Evolutionary conservation across 2,888 invertebrate species (phyloP).

Genomic region (Tetheella fluctuosa): DNA sequence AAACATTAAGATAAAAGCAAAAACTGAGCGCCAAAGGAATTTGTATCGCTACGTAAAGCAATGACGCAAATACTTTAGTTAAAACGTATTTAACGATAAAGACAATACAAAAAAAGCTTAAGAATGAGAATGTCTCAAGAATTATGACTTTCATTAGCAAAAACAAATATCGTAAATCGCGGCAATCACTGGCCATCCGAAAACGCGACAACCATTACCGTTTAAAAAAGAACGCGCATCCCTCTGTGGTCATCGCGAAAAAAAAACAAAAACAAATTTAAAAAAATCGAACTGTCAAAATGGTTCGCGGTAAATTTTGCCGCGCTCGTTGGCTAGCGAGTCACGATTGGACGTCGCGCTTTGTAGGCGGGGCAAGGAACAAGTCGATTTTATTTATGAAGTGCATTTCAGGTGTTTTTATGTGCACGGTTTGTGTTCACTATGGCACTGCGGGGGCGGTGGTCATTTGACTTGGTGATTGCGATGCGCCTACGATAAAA

Average conservation of each 20-base stretch:
- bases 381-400: slow-evolving; percentile 77
- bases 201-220: slow-evolving; percentile 67
- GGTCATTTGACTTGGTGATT: slow-evolving; percentile 64
- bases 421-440: slow-evolving; percentile 38
- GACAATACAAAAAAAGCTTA: slow-evolving; percentile 3
- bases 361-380: slow-evolving; percentile 73
- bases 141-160: slow-evolving; percentile 70
- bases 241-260: slow-evolving; percentile 51
- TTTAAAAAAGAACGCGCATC: slow-evolving; percentile 54
- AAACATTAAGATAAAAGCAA: neutral
- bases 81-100: slow-evolving; percentile 4
- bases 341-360: slow-evolving; percentile 59
- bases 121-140: slow-evolving; percentile 37
- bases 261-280: slow-evolving; percentile 57
- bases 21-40: slow-evolving; percentile 9
- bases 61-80: neutral
- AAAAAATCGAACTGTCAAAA: slow-evolving; percentile 81
- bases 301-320: slow-evolving; percentile 78
- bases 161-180: slow-evolving; percentile 73
- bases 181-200: slow-evolving; percentile 64
- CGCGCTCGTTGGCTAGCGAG: slow-evolving; percentile 51
- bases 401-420: slow-evolving; percentile 69
- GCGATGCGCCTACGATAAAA: slow-evolving; percentile 30
- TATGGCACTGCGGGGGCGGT: slow-evolving; percentile 54
- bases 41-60: slow-evolving; percentile 7